Evolutionary conservation across 1,140 invertebrate genomes (phyloP), one percentile per base, ranked within the genome.

Genomic region (Lepidurus couesii): DNA sequence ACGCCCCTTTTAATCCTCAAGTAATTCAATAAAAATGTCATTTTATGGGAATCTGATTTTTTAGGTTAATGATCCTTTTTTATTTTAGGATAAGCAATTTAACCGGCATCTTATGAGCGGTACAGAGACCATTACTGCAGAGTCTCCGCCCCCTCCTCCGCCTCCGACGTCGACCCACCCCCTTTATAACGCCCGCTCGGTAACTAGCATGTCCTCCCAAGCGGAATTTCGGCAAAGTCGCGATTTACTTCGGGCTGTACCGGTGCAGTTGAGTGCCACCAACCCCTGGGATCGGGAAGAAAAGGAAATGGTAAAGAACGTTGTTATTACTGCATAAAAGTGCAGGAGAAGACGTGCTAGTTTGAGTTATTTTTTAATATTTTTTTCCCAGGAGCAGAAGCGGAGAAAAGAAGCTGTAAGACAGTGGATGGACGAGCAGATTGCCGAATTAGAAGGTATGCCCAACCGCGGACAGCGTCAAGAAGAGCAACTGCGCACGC

Each of bases 211-310:
- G 4, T 76, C 47, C n/a, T 65, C 7, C 53, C 80, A 34, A 78
- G 77, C 44, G 77, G 87, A 79, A 89, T 89, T 77, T 89, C 90
- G 11, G 16, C 53, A 65, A 21, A 65, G 53, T 65, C 53, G 53
- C 7, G 53, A 65, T n/a, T 65, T 65, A 21, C 53, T 65, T 16
- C 53, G 53, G 21, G 53, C 53, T 13, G 13, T 65, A 21, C 53
- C 53, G 13, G 53, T 86, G 82, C 87, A 86, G 13, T 87, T 87
- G 53, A 86, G 84, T 81, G 88, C 87, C 24, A 89, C 89, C 75
- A 94, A 94, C 87, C 93, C 93, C 1, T 95, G 94, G 94, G 92
- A 95, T 82, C 87, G 93, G 76, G 94, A 96, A 86, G 93, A 95
- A 84, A 90, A 92, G 81, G 94, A 96, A 86, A 92, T 90, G 83